These are phyloP conservation scores for Saccostrea glomerata DNA, from an alignment of 1,140 invertebrate genomes.

Conservation along the genomic window DNA sequence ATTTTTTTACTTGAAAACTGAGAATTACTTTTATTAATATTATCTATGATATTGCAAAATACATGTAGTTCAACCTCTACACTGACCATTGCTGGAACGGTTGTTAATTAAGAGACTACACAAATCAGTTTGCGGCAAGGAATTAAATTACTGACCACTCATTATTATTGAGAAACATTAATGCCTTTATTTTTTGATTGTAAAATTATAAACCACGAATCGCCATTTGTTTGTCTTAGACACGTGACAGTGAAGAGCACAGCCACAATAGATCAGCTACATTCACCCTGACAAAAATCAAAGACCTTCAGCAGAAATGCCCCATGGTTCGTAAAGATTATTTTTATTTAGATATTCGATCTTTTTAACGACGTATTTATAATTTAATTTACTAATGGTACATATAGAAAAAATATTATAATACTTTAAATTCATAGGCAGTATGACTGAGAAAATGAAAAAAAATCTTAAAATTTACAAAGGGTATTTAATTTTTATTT, in stretches of 20 bases:
- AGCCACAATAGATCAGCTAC: neutral
- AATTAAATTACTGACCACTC: too few relatives aligned
- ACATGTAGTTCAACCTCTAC: too few relatives aligned
- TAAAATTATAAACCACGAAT: neutral
- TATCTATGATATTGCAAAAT: too few relatives aligned
- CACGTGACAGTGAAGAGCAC: constrained; percentile 21
- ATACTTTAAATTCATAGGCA: neutral
- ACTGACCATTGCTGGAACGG: too few relatives aligned
- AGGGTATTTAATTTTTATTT: too few relatives aligned
- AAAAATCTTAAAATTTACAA: too few relatives aligned
- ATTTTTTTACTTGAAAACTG: too few relatives aligned
- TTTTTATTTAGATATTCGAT: neutral
- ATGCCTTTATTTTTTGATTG: neutral
- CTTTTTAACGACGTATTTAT: neutral
- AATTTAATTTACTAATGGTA: neutral
- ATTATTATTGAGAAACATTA: too few relatives aligned
- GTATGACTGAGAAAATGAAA: too few relatives aligned
- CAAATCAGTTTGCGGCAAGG: too few relatives aligned
- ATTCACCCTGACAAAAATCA: neutral
- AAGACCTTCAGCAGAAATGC: neutral
- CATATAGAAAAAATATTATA: neutral
- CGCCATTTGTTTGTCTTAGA: neutral
- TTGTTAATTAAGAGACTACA: too few relatives aligned
- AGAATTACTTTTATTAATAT: too few relatives aligned
- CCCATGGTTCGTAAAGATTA: neutral